Conservation (phyloP, 2,797 vertebrate genomes). For the Steatocranus sp. region DNA sequence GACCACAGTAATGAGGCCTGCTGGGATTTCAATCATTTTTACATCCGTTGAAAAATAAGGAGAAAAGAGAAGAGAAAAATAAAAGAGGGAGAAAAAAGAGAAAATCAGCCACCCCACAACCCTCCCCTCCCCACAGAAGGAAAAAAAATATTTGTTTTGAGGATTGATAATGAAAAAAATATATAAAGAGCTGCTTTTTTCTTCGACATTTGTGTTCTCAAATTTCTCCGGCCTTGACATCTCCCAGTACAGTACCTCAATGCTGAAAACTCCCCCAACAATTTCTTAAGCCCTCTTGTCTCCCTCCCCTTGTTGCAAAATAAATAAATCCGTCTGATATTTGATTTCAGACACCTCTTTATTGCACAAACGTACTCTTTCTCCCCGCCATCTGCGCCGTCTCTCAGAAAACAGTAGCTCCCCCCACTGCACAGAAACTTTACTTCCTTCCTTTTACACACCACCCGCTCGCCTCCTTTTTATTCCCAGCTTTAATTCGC, state of each 20-base stretch:
- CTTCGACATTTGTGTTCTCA: slow-evolving; percentile 59
- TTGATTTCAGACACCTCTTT: slow-evolving; percentile 70
- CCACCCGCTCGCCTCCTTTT: neutral
- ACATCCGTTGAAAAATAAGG: slow-evolving; percentile 80
- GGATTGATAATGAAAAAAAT: slow-evolving; percentile 72
- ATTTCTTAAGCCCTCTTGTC: slow-evolving; percentile 34
- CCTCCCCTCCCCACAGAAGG: neutral
- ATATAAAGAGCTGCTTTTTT: slow-evolving; percentile 23
- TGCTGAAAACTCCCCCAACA: slow-evolving; percentile 56
- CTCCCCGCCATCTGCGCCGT: slow-evolving; percentile 29
- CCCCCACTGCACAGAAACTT: neutral
- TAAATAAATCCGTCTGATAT: slow-evolving; percentile 80
- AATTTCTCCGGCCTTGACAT: slow-evolving; percentile 69
- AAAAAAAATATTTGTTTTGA: slow-evolving; percentile 74
- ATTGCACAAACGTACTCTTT: slow-evolving; percentile 43
- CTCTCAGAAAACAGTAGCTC: slow-evolving; percentile 26
- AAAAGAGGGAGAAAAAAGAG: slow-evolving; percentile 32
- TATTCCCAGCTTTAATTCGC: neutral
- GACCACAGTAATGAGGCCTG: slow-evolving; percentile 88
- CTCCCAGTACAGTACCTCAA: slow-evolving; percentile 47
- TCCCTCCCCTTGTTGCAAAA: slow-evolving; percentile 46
- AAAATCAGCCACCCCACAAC: slow-evolving; percentile 48
- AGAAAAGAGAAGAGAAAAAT: slow-evolving; percentile 54
- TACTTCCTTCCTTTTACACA: neutral
- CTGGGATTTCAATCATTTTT: slow-evolving; percentile 88